A percentile compares a stretch with the other conserved stretches of the same genome.
These are phyloP conservation scores for Lutjanus erythropterus DNA, from an alignment of 2,113 vertebrate genomes.

Conservation along the genomic window DNA sequence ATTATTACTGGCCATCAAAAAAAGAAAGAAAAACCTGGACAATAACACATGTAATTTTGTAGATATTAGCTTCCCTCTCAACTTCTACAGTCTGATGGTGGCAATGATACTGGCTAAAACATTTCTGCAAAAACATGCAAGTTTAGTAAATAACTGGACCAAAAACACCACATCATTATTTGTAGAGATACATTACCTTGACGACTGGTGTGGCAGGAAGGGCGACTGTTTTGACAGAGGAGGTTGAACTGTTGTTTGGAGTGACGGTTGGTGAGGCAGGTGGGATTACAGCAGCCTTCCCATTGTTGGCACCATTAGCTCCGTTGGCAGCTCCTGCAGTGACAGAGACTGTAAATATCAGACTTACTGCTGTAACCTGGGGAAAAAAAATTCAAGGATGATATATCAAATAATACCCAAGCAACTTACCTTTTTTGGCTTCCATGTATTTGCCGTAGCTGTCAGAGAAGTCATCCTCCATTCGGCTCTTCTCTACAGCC, in stretches of 20 bases:
- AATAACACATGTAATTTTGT: too few species aligned
- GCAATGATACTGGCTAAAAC: neutral
- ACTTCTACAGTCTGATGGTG: neutral
- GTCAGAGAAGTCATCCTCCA: slow-evolving; percentile 96
- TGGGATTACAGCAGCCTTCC: slow-evolving; percentile 90
- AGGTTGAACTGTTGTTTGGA: slow-evolving; percentile 86
- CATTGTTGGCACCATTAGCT: slow-evolving; percentile 88
- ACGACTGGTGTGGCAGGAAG: slow-evolving; percentile 88
- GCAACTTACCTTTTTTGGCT: slow-evolving; percentile 93
- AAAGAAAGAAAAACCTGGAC: too few species aligned
- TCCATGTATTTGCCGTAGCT: slow-evolving; percentile 98
- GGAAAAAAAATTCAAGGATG: slow-evolving; percentile 70
- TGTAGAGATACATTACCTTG: slow-evolving; percentile 74
- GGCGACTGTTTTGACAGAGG: slow-evolving; percentile 89
- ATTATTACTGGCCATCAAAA: too few species aligned
- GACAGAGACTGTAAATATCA: slow-evolving; percentile 87
- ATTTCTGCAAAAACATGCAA: neutral
- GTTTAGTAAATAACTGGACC: neutral
- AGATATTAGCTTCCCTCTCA: too few species aligned
- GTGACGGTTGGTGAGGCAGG: slow-evolving; percentile 88
- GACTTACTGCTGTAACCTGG: slow-evolving; percentile 84
- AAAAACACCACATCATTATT: neutral
- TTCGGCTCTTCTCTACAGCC: slow-evolving; percentile 91
- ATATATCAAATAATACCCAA: too few species aligned
- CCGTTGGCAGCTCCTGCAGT: slow-evolving; percentile 90